Evolutionary conservation across 2,888 invertebrate genomes (phyloP).

Genomic region (Drosophila paracracens): DNA sequence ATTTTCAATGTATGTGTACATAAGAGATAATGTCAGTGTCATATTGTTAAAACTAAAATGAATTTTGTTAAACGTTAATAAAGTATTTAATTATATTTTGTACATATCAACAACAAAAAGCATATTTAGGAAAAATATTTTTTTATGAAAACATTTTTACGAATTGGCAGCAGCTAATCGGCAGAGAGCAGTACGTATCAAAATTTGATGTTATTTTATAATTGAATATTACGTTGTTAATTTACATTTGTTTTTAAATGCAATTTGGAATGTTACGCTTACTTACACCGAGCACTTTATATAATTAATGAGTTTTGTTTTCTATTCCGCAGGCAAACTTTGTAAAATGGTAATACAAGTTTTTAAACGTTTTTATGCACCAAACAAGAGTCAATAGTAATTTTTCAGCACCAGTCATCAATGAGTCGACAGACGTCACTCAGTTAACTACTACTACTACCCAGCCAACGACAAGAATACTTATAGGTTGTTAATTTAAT

Average conservation of each 20-base stretch:
- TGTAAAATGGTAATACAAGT: conserved; percentile 68
- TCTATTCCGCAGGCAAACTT: conserved; percentile 81
- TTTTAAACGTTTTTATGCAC: conserved; percentile 56
- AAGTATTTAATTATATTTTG: conserved; percentile 46
- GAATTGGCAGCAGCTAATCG: conserved; percentile 66
- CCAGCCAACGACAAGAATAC: conserved; percentile 39
- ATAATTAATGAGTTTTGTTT: conserved; percentile 47
- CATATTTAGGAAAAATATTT: conserved; percentile 40
- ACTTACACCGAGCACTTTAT: conserved; percentile 7
- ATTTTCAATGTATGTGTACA: conserved; percentile 54
- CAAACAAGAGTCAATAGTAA: conserved; percentile 48
- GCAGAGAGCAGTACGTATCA: conserved; percentile 65
- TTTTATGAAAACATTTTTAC: conserved; percentile 17
- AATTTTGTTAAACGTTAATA: conserved; percentile 63
- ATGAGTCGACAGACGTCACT: conserved; percentile 30
- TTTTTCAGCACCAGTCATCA: conserved; percentile 66
- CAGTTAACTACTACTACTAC: conserved; percentile 30
- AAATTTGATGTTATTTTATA: conserved; percentile 35
- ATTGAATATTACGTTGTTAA: conserved; percentile 44
- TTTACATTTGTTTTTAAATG: conserved; percentile 54
- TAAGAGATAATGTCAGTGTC: conserved; percentile 53
- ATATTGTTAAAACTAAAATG: conserved; percentile 61
- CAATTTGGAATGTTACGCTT: conserved; percentile 30
- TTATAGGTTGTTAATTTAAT: conserved; percentile 66
- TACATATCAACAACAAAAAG: conserved; percentile 46